Conservation (phyloP, 2,888 invertebrate genomes). For the Vandiemenella viatica region DNA sequence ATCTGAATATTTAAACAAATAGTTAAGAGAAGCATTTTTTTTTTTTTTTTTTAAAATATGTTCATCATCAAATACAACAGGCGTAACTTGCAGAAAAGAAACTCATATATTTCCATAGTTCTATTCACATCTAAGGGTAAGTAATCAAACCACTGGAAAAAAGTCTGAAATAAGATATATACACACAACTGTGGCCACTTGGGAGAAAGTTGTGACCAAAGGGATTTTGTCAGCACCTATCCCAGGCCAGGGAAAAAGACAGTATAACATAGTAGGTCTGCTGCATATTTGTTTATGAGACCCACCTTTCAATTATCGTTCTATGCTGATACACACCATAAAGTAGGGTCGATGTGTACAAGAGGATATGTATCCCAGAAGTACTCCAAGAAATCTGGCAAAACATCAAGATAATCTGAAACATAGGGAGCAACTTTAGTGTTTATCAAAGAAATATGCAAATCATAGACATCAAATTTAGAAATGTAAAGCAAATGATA, state of each 20-base stretch:
- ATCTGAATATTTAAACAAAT: too few relatives aligned
- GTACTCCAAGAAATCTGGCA: constrained; percentile 95
- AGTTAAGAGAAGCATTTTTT: too few relatives aligned
- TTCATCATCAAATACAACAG: too few relatives aligned
- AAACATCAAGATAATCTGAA: constrained; percentile 88
- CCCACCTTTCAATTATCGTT: constrained; percentile 94
- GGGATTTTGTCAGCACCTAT: constrained; percentile 78
- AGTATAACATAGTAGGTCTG: constrained; percentile 78
- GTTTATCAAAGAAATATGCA: too few relatives aligned
- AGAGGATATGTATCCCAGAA: constrained; percentile 86
- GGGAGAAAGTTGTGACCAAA: constrained; percentile 71
- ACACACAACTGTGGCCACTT: constrained; percentile 91
- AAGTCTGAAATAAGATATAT: background rate
- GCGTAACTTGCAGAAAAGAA: too few relatives aligned
- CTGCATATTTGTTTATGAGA: constrained; percentile 54
- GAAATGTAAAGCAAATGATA: too few relatives aligned
- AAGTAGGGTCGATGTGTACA: constrained; percentile 61
- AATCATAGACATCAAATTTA: too few relatives aligned
- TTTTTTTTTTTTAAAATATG: too few relatives aligned
- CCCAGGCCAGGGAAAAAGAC: constrained; percentile 98
- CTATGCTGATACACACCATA: constrained; percentile 99
- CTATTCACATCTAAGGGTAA: too few relatives aligned
- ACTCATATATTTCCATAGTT: too few relatives aligned
- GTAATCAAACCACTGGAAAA: too few relatives aligned
- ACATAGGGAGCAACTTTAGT: too few relatives aligned